Percentiles rank a stretch among this genome's conserved stretches.
phyloP scores from a whole-genome alignment of 2,113 vertebrate genomes.

The Oriolus oriolus region DNA sequence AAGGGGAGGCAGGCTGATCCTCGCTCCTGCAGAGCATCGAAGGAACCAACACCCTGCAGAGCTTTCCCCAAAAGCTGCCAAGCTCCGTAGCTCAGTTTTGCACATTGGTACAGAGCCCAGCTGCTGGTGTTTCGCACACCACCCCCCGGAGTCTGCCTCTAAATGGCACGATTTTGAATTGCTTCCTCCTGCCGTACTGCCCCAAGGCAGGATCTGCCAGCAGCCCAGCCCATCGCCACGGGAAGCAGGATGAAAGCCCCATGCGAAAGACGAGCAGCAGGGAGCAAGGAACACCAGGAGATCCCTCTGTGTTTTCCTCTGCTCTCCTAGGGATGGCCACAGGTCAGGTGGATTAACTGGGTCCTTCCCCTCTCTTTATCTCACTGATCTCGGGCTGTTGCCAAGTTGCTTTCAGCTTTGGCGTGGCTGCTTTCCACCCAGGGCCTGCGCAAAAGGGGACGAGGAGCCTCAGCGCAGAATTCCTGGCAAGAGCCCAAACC shows the following conservation, averaged over 20 bases:
- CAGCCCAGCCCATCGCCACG: neutral
- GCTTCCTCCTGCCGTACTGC: neutral
- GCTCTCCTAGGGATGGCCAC: neutral
- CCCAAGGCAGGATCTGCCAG: neutral
- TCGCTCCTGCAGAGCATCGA: accelerated
- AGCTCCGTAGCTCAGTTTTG: neutral
- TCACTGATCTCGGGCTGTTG: neutral
- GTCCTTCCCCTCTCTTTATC: neutral
- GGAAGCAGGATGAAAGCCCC: neutral
- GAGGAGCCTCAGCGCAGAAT: neutral
- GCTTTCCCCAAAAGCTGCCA: neutral
- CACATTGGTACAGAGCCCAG: neutral
- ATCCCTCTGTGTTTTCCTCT: neutral
- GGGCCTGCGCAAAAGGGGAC: neutral
- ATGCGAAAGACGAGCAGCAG: neutral
- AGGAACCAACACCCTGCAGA: neutral
- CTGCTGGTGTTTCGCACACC: neutral
- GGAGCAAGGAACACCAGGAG: neutral
- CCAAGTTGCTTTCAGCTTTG: neutral
- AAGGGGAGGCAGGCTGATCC: neutral
- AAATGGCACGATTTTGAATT: neutral
- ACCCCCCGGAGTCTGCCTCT: neutral
- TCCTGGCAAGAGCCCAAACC: neutral
- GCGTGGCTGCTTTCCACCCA: neutral
- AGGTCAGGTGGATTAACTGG: neutral